A percentile compares a stretch with the other conserved stretches of the same genome.
phyloP scores from a whole-genome alignment of 2,888 invertebrate genomes.

The Hofmannophila pseudospretella region DNA sequence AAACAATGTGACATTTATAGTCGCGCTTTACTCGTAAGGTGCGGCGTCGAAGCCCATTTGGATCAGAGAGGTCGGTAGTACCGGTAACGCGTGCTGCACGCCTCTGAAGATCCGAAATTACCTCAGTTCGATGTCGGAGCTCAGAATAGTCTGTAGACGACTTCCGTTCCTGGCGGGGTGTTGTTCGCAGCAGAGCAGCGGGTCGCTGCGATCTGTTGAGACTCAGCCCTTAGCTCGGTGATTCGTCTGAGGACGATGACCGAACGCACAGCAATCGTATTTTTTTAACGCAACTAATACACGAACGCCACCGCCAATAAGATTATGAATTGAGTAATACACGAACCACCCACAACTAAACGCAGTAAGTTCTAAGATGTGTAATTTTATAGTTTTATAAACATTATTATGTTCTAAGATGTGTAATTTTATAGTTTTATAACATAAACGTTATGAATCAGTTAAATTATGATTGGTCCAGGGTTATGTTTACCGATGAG shows the following conservation, averaged over 20 bases:
- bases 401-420: no score
- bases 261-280: not conserved
- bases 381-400: no score
- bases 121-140: slow-evolving; percentile 68
- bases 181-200: slow-evolving; percentile 79
- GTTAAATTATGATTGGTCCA: no score
- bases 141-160: slow-evolving; percentile 81
- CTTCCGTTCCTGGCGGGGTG: slow-evolving; percentile 79
- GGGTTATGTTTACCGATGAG: no score
- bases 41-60: slow-evolving; percentile 52
- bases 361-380: no score
- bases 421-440: no score
- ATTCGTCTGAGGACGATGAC: slow-evolving; percentile 6
- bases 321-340: no score
- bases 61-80: slow-evolving; percentile 43
- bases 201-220: slow-evolving; percentile 78
- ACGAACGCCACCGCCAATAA: no score
- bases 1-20: slow-evolving; percentile 57
- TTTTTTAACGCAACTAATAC: not conserved
- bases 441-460: no score
- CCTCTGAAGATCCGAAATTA: slow-evolving; percentile 30
- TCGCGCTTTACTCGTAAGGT: slow-evolving; percentile 40
- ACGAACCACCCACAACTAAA: no score
- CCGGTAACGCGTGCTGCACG: slow-evolving; percentile 32
- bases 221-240: slow-evolving; percentile 65